Evolutionary conservation across 2,113 vertebrate species (phyloP), one percentile per base, ranked within the genome.

Genomic region (Amphilophus citrinellus): DNA sequence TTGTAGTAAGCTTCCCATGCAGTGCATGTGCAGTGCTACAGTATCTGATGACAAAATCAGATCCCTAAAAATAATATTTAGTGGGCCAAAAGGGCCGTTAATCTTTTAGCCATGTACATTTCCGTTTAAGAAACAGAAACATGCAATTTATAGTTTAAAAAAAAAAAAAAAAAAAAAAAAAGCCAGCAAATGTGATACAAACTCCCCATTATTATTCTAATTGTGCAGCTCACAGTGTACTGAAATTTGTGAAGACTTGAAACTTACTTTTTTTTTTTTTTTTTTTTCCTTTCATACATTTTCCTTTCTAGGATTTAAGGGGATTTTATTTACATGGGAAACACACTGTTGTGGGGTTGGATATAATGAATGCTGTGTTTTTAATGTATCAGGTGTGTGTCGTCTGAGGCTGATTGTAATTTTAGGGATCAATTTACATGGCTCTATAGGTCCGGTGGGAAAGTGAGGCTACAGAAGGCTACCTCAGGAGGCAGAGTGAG

Each of bases 311-410:
- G 89, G 85, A 83, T 84, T 89, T 89, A 81, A 92, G 87, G 89
- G 79, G 87, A 89, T 88, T 89, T 92, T 91, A 84, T 92, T 93
- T 84, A 81, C 86, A 85, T 87, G 83, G 85, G 92, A 88, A 71
- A 93, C 89, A 85, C 86, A 82, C 84, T 87, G 90, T 89, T 91
- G 85, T 93, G 85, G 92, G 91, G 93, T 93, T 92, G 91, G 89
- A 92, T 88, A 10, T 91, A 90, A 79, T 92, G 32, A 92, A 88
- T 89, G 87, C 87, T 82, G 3, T 80, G 71, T 71, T 88, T 89
- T 81, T 87, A 68, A 84, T 76, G 65, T 80, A 53, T 56, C 35
- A 68, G 62, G 37, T 66, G 65, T 88, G 84, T 85, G 32, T 81
- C 83, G 84, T 82, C 58, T 37, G 76, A 83, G 83, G 78, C 58